Base-by-base conservation (phyloP, 2,797 vertebrate genomes). In the Pteronotus mesoamericanus region DNA sequence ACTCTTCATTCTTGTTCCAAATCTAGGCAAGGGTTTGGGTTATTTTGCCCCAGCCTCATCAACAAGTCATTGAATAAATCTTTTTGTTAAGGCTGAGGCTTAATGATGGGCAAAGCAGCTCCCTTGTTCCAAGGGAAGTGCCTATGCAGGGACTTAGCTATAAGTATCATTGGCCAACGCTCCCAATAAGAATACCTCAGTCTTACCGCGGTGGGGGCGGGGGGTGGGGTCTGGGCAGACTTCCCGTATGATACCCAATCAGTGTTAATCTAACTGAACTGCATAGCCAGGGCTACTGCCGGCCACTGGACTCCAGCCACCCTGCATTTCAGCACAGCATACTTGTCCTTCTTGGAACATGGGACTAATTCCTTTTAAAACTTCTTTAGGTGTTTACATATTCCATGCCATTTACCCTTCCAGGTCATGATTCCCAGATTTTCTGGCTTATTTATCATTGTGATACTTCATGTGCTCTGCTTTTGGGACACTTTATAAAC, bases 371-470 rank as follows among this genome's bases (percentile, higher is more conserved):
- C 39, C 22, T 92, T 80, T 91, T 10, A 21, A n/a, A n/a, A 44
- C 39, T n/a, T 44, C 44, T 74, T 51, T 24, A 77, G 22, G 22
- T 21, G n/a, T 80, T 57, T 48, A 61, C 9, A 9, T 32, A 57
- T 44, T 94, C 75, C 42, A 42, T 64, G 46, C 1, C n/a, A 64
- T 16, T 66, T 84, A 37, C 44, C 61, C 37, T 68, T 84, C 44
- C 61, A 84, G 80, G 61, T 24, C 14, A 24, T 64, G 32, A 71
- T 66, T 96, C 22, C 22, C 29, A n/a, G 92, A 66, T 66, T 72
- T 21, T 85, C 34, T 39, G 46, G 6, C 22, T 91, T 74, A 44
- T 57, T 86, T 93, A 61, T 89, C 37, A 83, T 57, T 32, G 39
- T 64, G 42, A 84, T 55, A 78, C 48, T 29, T 59, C 4, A 71